Conservation (phyloP, 2,113 vertebrate genomes). For the Dasyornis broadbenti region DNA sequence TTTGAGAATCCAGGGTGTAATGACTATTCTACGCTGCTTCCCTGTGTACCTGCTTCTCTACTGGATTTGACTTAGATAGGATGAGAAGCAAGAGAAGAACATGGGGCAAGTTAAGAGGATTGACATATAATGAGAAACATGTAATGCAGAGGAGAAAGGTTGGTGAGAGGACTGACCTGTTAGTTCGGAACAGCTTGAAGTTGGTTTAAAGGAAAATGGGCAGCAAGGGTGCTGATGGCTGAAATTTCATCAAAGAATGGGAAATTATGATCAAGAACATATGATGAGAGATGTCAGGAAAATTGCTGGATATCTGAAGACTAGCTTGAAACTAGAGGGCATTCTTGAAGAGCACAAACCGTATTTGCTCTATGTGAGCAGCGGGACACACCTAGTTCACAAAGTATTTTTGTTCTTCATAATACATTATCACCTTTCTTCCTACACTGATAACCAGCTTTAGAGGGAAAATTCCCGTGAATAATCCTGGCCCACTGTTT, state of each 20-base stretch:
- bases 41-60: background rate
- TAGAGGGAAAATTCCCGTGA: background rate
- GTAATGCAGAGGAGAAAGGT: background rate
- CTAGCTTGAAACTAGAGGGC: background rate
- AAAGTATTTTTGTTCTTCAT: background rate
- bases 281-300: background rate
- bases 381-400: background rate
- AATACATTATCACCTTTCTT: background rate
- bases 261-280: background rate
- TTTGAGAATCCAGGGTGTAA: background rate
- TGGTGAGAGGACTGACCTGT: background rate
- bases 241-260: background rate
- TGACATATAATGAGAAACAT: background rate
- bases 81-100: background rate
- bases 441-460: background rate
- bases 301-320: background rate
- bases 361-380: background rate
- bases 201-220: background rate
- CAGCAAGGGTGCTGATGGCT: background rate
- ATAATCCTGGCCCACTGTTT: background rate
- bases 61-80: background rate
- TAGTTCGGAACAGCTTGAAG: background rate
- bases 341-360: background rate
- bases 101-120: background rate
- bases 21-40: background rate